Base-by-base conservation (phyloP, 2,888 invertebrate genomes). In the Helleia helle region DNA sequence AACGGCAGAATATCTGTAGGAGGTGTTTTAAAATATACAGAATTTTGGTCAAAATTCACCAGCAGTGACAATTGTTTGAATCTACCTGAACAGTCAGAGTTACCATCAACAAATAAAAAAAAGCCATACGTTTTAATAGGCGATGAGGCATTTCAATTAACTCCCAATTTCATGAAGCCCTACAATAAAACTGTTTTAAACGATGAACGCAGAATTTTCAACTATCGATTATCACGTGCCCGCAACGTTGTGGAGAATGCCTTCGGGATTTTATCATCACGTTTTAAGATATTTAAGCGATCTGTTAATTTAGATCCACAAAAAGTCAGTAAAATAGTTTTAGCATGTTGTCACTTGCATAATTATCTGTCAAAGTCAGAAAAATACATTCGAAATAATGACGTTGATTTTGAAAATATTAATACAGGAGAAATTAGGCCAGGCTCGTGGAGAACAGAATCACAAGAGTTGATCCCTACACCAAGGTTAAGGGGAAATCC, bases 401-500 rank as follows among this genome's bases (percentile, higher is more conserved):
- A 34, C 9, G 17, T 34, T 9, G 18, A 22, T 11, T 9, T 17
- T 9, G 34, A 22, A 11, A 34, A 36, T 6, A 1, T 22, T 11
- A 22, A 12, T 36, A 36, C 30, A n/a, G n/a, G n/a, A n/a, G n/a
- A n/a, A n/a, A n/a, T n/a, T n/a, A n/a, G n/a, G n/a, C n/a, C n/a
- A n/a, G n/a, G n/a, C n/a, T n/a, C n/a, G n/a, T n/a, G n/a, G n/a
- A n/a, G n/a, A n/a, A n/a, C 39, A 36, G 36, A 40, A 15, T 40
- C 43, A 40, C 40, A 40, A 40, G 39, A 40, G 43, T 43, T 40
- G 38, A 46, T 46, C 47, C 24, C 44, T 36, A 38, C 44, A 40
- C 42, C 47, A 42, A 42, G 44, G 38, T 42, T 40, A 40, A 41
- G 44, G 47, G 47, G 47, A 42, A 47, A 47, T 40, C 42, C 42